A percentile compares a stretch with the other conserved stretches of the same genome.
Conservation (phyloP, 2,888 invertebrate genomes). For the Pomacea canaliculata region DNA sequence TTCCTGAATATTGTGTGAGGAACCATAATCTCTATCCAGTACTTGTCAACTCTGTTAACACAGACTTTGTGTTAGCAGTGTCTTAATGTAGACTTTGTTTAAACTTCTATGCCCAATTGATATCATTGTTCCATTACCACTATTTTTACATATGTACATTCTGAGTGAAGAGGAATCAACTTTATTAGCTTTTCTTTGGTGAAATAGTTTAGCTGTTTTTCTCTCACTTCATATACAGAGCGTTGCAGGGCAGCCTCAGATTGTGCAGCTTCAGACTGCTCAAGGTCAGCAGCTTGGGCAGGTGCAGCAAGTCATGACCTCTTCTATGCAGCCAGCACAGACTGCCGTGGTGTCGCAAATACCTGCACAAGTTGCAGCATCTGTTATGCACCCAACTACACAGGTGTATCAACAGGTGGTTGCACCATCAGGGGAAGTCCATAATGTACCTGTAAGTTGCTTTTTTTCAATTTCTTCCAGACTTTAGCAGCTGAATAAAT, state of each 20-base stretch:
- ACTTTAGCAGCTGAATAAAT: too few relatives aligned
- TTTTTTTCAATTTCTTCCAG: not conserved
- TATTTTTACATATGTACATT: too few relatives aligned
- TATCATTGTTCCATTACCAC: too few relatives aligned
- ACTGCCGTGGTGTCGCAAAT: slow-evolving; percentile 24
- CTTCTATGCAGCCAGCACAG: slow-evolving; percentile 65
- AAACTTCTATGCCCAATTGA: too few relatives aligned
- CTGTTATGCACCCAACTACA: slow-evolving; percentile 42
- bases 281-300: slow-evolving; percentile 38
- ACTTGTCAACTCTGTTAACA: too few relatives aligned
- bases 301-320: slow-evolving; percentile 35
- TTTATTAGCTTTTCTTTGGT: too few relatives aligned
- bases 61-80: too few relatives aligned
- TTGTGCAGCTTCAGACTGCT: slow-evolving; percentile 48
- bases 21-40: too few relatives aligned
- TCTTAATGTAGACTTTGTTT: too few relatives aligned
- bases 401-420: slow-evolving; percentile 63
- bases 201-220: too few relatives aligned
- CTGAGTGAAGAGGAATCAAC: too few relatives aligned
- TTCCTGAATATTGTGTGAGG: too few relatives aligned
- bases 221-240: not conserved
- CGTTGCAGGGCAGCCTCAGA: slow-evolving; percentile 38
- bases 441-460: slow-evolving; percentile 59
- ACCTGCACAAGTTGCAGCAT: slow-evolving; percentile 30
- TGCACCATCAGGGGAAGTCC: slow-evolving; percentile 57